Conservation (phyloP, 1,140 invertebrate genomes). For the Euwallacea similis region DNA sequence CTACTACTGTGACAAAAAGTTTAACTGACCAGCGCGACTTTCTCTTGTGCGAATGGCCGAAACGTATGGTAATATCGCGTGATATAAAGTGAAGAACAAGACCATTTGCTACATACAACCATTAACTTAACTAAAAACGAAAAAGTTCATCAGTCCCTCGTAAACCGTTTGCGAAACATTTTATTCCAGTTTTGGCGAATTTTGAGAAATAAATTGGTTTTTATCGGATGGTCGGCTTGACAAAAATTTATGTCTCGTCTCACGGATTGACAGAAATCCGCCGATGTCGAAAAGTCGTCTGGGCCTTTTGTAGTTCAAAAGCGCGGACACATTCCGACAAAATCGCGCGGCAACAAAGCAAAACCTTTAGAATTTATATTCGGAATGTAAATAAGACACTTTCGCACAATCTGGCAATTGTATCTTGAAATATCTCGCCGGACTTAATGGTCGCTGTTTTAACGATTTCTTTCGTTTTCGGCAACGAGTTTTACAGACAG, state of each 20-base stretch:
- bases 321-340: slow-evolving; percentile 27
- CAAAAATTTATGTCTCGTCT: slow-evolving; percentile 34
- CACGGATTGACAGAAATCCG: slow-evolving; percentile 32
- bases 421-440: slow-evolving; percentile 30
- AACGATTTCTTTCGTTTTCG: slow-evolving; percentile 33
- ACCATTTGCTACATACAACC: too few species aligned
- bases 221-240: slow-evolving; percentile 22
- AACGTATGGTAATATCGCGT: too few species aligned
- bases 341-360: slow-evolving; percentile 30
- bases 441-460: slow-evolving; percentile 31
- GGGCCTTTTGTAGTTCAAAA: slow-evolving; percentile 21
- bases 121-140: too few species aligned
- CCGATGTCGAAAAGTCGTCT: slow-evolving; percentile 31
- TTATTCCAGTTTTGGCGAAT: slow-evolving; percentile 28
- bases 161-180: not conserved
- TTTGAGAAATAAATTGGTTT: slow-evolving; percentile 34
- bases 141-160: not conserved
- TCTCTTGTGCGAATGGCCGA: too few species aligned
- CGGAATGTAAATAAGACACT: slow-evolving; percentile 37
- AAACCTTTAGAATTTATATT: slow-evolving; percentile 29
- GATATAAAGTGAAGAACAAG: too few species aligned
- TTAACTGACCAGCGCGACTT: too few species aligned
- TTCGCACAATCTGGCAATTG: slow-evolving; percentile 36
- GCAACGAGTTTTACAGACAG: slow-evolving; percentile 21
- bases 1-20: too few species aligned